A percentile compares a stretch with the other conserved stretches of the same genome.
phyloP scores from a whole-genome alignment of 1,140 invertebrate genomes.

The Drosophila tristis region DNA sequence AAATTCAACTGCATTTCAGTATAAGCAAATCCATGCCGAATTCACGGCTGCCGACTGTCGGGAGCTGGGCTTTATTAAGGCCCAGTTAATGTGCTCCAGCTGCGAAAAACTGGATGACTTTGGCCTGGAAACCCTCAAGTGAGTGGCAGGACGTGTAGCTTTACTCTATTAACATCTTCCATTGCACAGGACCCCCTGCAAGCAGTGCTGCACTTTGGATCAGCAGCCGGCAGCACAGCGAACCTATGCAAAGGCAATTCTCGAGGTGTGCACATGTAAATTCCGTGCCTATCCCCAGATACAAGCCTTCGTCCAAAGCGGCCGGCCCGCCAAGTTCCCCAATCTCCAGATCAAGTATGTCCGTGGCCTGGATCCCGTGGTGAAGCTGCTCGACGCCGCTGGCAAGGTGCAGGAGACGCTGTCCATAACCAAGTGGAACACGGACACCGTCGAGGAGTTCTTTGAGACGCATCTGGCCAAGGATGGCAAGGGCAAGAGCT shows the following conservation, averaged over 20 bases:
- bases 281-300: slow-evolving; percentile 98
- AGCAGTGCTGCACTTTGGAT: slow-evolving; percentile 89
- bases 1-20: slow-evolving; percentile 16
- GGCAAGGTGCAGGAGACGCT: slow-evolving; percentile 93
- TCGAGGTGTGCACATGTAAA: slow-evolving; percentile 98
- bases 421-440: slow-evolving; percentile 98
- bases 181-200: slow-evolving; percentile 88
- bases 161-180: neutral
- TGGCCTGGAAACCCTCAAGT: slow-evolving; percentile 89
- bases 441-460: slow-evolving; percentile 97
- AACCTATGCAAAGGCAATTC: slow-evolving; percentile 92
- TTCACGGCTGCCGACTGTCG: slow-evolving; percentile 88
- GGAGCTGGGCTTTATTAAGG: slow-evolving; percentile 93
- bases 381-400: slow-evolving; percentile 94
- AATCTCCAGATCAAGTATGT: slow-evolving; percentile 96
- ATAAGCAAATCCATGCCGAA: slow-evolving; percentile 47
- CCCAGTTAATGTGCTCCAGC: slow-evolving; percentile 93
- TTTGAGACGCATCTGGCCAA: slow-evolving; percentile 91
- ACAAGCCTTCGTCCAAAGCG: slow-evolving; percentile 97
- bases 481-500: slow-evolving; percentile 56
- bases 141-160: slow-evolving; percentile 51
- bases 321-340: slow-evolving; percentile 92
- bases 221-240: slow-evolving; percentile 89
- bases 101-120: slow-evolving; percentile 94
- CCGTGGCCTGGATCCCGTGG: slow-evolving; percentile 95